Conservation (phyloP, 2,113 vertebrate genomes). For the Crotalus viridis region DNA sequence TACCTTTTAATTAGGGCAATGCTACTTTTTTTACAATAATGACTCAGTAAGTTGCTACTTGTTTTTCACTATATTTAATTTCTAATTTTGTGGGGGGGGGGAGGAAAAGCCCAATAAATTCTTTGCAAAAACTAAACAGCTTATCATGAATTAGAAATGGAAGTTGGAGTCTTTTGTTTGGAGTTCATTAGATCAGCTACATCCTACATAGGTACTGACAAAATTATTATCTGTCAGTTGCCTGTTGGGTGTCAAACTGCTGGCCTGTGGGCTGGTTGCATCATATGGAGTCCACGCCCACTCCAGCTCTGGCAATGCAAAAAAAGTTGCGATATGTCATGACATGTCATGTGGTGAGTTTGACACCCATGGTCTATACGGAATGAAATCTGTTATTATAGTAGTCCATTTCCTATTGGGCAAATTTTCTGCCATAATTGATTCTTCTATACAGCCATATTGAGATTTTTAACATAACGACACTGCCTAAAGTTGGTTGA, state of each 20-base stretch:
- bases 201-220: neutral
- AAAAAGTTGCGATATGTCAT: too few species aligned
- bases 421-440: neutral
- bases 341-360: too few species aligned
- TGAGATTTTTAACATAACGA: neutral
- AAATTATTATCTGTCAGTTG: constrained; percentile 17
- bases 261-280: too few species aligned
- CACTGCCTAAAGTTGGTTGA: neutral
- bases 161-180: constrained; percentile 17
- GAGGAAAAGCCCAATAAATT: neutral
- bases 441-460: neutral
- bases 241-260: neutral
- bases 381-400: constrained; percentile 14
- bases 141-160: neutral
- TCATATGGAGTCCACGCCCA: too few species aligned
- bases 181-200: constrained; percentile 28
- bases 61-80: constrained; percentile 40
- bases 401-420: neutral
- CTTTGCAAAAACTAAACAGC: constrained; percentile 16
- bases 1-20: neutral
- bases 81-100: constrained; percentile 20
- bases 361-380: neutral
- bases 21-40: neutral
- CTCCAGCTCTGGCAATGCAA: too few species aligned
- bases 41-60: constrained; percentile 50